phyloP scores from a whole-genome alignment of 2,888 invertebrate genomes.

The Morpho achilles region DNA sequence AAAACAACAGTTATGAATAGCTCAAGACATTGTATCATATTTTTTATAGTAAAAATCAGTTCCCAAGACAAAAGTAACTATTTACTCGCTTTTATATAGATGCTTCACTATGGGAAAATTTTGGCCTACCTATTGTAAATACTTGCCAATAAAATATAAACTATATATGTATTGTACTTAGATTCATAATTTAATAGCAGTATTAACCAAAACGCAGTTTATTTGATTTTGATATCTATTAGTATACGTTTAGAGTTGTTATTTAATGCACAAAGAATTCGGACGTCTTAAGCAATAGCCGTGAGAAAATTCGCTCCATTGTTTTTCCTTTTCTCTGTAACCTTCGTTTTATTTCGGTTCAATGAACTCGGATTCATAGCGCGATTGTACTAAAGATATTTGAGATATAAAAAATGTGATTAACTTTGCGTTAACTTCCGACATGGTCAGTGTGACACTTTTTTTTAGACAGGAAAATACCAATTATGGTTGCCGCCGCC shows the following conservation, averaged over 20 bases:
- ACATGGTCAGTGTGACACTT: too few relatives aligned
- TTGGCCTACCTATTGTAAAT: slow-evolving; percentile 6
- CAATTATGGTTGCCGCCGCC: too few relatives aligned
- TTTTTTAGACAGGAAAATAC: too few relatives aligned
- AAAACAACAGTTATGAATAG: neutral
- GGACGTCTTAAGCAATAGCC: slow-evolving; percentile 39
- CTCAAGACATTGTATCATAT: neutral
- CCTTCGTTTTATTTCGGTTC: slow-evolving; percentile 56
- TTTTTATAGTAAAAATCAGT: neutral
- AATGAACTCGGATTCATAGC: slow-evolving; percentile 38
- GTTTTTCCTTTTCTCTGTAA: slow-evolving; percentile 53
- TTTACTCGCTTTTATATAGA: slow-evolving; percentile 11
- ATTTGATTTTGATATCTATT: slow-evolving; percentile 9
- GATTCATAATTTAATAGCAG: neutral
- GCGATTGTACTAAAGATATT: neutral
- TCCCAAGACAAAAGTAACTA: slow-evolving; percentile 15
- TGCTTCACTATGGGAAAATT: slow-evolving; percentile 14
- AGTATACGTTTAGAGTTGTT: neutral
- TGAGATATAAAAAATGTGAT: too few relatives aligned
- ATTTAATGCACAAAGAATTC: slow-evolving; percentile 16
- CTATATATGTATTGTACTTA: neutral
- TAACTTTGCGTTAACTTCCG: too few relatives aligned
- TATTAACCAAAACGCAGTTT: neutral
- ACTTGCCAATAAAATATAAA: neutral
- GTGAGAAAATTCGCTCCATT: slow-evolving; percentile 58